Evolutionary conservation across 1,140 invertebrate species (phyloP), one percentile per base, ranked within the genome.

Genomic region (Nebria ingens): DNA sequence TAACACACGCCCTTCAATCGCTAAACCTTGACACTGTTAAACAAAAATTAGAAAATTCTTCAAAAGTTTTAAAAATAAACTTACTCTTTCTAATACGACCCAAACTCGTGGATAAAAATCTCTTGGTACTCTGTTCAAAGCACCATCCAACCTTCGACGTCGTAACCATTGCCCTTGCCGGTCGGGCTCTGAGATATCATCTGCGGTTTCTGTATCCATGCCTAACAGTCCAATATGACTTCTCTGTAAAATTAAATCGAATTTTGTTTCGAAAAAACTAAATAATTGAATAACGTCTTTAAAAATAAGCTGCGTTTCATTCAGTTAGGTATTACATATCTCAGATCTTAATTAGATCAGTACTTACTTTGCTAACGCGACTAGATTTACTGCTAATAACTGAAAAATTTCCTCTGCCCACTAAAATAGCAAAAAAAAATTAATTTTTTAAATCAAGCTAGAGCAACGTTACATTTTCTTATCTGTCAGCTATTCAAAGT

Each of bases 161-260:
- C 97, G 75, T 51, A 99, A 72, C 97, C 97, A 99, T 68, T 98
- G 95, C 0, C 96, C 97, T 73, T 97, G 93, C 19, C 89, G 78
- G 65, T 96, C 92, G 15, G 77, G 76, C 63, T 89, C 85, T 53
- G 74, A 67, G 19, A 61, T 40, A 20, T 58, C 62, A 9, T 63
- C 62, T 21, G 54, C 49, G 4, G 51, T 13, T 6, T 58, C 29
- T 61, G 73, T 65, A 51, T 59, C 57, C 60, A 79, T 71, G 3
- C 68, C 69, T 51, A 75, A 77, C 52, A 87, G 70, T 57, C 83
- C 83, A 40, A 91, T 90, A 66, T 90, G 87, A 57, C 87, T 90
- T 75, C 89, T 90, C 81, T 81, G 59, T 54, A 19, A 55, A 62
- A 51, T 54, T 49, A 59, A 54, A 49, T 51, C 45, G 21, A 57